Percentiles rank a stretch among this genome's conserved stretches.
Evolutionary conservation across 2,113 vertebrate species (phyloP).

Genomic region (Colinus virginianus): DNA sequence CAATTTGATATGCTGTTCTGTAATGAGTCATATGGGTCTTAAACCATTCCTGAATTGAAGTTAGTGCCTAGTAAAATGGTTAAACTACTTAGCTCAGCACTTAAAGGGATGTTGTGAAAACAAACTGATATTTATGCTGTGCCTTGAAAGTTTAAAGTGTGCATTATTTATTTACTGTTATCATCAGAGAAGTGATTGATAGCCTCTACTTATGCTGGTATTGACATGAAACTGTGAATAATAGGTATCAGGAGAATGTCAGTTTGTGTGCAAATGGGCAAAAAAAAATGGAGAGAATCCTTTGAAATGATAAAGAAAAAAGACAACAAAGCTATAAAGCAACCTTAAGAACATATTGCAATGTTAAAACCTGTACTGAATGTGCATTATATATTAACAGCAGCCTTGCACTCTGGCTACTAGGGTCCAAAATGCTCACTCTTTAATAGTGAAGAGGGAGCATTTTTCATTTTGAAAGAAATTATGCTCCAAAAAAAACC

Average conservation of each 20-base stretch:
- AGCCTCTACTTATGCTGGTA: slow-evolving; percentile 13
- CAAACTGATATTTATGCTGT: slow-evolving; percentile 47
- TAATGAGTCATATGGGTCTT: neutral
- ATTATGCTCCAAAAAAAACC: neutral
- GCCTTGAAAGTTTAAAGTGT: slow-evolving; percentile 58
- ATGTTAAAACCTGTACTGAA: slow-evolving; percentile 15
- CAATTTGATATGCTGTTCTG: neutral
- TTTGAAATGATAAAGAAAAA: slow-evolving; percentile 42
- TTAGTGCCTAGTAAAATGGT: slow-evolving; percentile 33
- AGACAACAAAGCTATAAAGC: neutral
- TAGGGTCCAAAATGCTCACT: neutral
- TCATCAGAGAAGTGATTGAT: slow-evolving; percentile 34
- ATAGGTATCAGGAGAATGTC: slow-evolving; percentile 18
- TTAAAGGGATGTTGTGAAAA: slow-evolving; percentile 43
- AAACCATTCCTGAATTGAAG: neutral
- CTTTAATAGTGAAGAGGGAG: neutral
- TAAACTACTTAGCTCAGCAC: neutral
- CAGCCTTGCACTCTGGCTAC: neutral
- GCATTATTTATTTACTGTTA: slow-evolving; percentile 63
- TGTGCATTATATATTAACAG: neutral
- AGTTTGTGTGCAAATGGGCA: slow-evolving; percentile 36
- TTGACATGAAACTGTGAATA: slow-evolving; percentile 51
- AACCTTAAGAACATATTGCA: neutral
- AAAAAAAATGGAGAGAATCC: slow-evolving; percentile 15
- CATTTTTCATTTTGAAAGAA: slow-evolving; percentile 61